Conservation (phyloP, 23 tunicate genomes). For the Trididemnum clinides region DNA sequence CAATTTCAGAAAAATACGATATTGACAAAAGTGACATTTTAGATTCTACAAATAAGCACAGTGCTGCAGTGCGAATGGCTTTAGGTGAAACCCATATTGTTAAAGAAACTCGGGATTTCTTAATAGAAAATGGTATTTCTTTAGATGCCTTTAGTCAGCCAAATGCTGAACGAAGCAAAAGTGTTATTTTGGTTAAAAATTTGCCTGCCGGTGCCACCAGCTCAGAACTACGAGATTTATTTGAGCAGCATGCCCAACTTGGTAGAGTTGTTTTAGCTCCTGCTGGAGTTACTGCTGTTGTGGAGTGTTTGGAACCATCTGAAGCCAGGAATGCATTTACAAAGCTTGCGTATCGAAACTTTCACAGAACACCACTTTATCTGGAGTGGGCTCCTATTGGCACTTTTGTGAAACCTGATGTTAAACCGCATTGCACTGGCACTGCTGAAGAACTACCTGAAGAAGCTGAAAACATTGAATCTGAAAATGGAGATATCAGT, state of each 20-base stretch:
- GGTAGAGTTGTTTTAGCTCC: constrained; percentile 93
- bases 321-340: constrained; percentile 85
- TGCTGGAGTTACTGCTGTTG: constrained; percentile 84
- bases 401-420: constrained; percentile 17
- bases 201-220: constrained; percentile 81
- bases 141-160: constrained; percentile 77
- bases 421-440: background rate
- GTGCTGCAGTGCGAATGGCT: constrained; percentile 91
- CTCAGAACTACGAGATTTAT: constrained; percentile 72
- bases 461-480: background rate
- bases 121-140: constrained; percentile 73
- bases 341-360: constrained; percentile 82
- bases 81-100: constrained; percentile 92
- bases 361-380: constrained; percentile 85
- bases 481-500: background rate
- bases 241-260: constrained; percentile 69
- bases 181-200: constrained; percentile 83
- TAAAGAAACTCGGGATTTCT: constrained; percentile 80
- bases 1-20: constrained; percentile 65
- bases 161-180: constrained; percentile 84
- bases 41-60: constrained; percentile 44
- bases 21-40: constrained; percentile 54
- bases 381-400: constrained; percentile 97
- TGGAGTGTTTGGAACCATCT: constrained; percentile 70
- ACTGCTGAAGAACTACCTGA: background rate